Base-by-base conservation (phyloP, 2,797 vertebrate species). In the Bovichtus diacanthus region DNA sequence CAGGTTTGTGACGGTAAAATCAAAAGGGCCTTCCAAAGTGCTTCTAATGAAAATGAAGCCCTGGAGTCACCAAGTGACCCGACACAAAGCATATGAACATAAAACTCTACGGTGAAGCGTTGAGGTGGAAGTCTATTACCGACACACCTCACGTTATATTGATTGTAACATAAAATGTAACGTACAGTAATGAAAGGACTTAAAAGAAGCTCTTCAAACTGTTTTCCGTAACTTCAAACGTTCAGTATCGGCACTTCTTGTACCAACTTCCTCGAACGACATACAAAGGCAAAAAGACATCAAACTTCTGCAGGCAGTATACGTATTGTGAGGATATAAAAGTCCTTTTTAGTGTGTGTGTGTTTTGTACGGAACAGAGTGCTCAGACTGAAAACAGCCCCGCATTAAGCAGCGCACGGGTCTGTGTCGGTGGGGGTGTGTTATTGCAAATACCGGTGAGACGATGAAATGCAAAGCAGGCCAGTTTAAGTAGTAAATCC, bases 21-120 rank as follows among this genome's bases (percentile, higher is more conserved):
- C 85, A 93, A 93, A 91, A 91, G 89, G 79, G 82, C 84, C 36
- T 64, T 83, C 71, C 71, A 62, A 80, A 92, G 87, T 84, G 60
- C 80, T 44, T 18, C 76, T 92, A 92, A 94, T 94, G 90, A 93
- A 93, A 94, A 92, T 78, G n/a, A 92, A 87, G 83, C 84, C 91
- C 87, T 1, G 44, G 18, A 91, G 89, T 62, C 46, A 68, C 31
- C 18, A 34, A 77, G 71, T 74, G 87, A 88, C 78, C 69, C 46
- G 61, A 77, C 67, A 74, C 73, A 87, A 84, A 90, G 74, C 88
- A 79, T 77, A 74, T 74, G 54, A 74, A 70, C 85, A 84, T 87
- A 74, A 89, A 92, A 90, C 60, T 81, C 47, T 9, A 9, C 6
- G 44, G 38, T 62, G 70, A 76, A 76, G 84, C 76, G 76, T 73